Percentiles rank a stretch among this genome's conserved stretches.
Evolutionary conservation across 1,140 invertebrate genomes (phyloP).

Genomic region (Hormaphis cornu): DNA sequence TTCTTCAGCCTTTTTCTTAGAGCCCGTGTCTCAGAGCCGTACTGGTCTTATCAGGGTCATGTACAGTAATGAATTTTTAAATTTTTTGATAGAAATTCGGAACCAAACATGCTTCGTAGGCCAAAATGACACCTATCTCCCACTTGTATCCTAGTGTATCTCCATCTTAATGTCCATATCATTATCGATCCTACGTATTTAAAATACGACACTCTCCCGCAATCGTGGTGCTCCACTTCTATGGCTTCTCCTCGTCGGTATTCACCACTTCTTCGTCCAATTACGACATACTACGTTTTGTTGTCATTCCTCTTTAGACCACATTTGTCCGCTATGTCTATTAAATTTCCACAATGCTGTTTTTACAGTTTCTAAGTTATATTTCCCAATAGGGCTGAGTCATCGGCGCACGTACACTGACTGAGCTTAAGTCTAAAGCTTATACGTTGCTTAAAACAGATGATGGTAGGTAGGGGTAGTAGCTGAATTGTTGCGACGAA

Average conservation of each 20-base stretch:
- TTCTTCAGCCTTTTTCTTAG: slow-evolving; percentile 13
- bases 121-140: too few relatives aligned
- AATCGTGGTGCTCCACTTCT: not conserved
- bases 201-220: not conserved
- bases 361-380: not conserved
- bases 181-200: not conserved
- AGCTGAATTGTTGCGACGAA: too few relatives aligned
- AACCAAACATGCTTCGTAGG: not conserved
- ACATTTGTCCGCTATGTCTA: not conserved
- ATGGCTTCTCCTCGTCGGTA: not conserved
- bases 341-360: not conserved
- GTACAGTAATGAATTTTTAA: too few relatives aligned
- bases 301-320: not conserved
- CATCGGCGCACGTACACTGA: not conserved
- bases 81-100: not conserved
- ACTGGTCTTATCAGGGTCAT: slow-evolving; percentile 17
- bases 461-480: too few relatives aligned
- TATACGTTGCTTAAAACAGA: too few relatives aligned
- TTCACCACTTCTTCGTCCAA: not conserved
- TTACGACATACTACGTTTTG: not conserved
- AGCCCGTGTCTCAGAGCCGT: slow-evolving; percentile 25
- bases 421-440: too few relatives aligned
- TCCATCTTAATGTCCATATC: too few relatives aligned
- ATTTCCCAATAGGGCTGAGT: not conserved
- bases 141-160: not conserved